Conservation (phyloP, 2,113 vertebrate genomes). For the Brachyhypopomus gauderio region DNA sequence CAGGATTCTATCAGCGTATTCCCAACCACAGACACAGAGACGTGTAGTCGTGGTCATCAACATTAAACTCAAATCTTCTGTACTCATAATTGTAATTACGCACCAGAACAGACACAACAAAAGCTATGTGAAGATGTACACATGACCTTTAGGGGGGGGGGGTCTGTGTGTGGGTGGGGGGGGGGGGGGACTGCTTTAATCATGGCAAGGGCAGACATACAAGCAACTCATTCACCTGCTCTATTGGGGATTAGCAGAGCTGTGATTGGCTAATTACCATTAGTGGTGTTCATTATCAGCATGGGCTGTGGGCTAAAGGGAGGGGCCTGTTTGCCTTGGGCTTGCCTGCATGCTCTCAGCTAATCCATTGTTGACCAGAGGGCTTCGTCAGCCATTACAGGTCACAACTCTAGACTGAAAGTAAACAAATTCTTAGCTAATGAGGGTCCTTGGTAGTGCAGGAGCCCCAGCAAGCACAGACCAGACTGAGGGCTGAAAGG, state of each 20-base stretch:
- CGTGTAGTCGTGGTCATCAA: too few relatives aligned
- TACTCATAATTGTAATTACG: too few relatives aligned
- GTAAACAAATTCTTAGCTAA: slow-evolving; percentile 79
- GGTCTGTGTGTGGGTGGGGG: not conserved
- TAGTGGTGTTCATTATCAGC: slow-evolving; percentile 63
- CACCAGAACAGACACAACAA: too few relatives aligned
- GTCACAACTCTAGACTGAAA: slow-evolving; percentile 69
- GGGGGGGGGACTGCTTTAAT: not conserved
- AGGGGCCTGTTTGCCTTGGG: slow-evolving; percentile 52
- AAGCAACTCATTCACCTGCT: slow-evolving; percentile 61
- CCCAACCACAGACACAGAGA: too few relatives aligned
- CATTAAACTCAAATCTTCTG: too few relatives aligned
- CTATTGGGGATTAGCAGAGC: slow-evolving; percentile 66
- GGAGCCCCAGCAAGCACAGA: not conserved
- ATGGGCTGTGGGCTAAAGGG: slow-evolving; percentile 27
- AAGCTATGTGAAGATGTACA: too few relatives aligned
- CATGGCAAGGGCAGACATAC: not conserved
- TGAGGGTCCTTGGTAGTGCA: slow-evolving; percentile 52
- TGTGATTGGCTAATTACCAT: slow-evolving; percentile 71
- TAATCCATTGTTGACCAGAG: slow-evolving; percentile 76
- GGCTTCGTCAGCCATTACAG: slow-evolving; percentile 73
- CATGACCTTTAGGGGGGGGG: too few relatives aligned
- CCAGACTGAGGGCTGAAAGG: not conserved
- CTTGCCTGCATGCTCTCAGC: slow-evolving; percentile 63
- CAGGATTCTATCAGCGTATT: not conserved